Percentiles rank a stretch among this genome's conserved stretches.
These are phyloP conservation scores for Tryphoninae sp. DNA, from an alignment of 2,888 invertebrate species.

Conservation along the genomic window DNA sequence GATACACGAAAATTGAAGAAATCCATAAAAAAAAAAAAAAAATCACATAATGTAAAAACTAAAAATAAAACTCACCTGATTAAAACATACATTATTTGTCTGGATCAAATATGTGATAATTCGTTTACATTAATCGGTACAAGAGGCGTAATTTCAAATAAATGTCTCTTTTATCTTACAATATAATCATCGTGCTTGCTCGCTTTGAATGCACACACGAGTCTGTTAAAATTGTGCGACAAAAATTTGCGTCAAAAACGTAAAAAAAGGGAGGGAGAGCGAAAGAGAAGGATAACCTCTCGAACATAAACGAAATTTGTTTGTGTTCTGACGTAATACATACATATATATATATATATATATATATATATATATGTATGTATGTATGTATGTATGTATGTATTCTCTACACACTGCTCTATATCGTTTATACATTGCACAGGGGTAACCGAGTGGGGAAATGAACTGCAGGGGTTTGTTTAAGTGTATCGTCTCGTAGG, in stretches of 20 bases:
- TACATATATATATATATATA: neutral
- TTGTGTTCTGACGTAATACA: neutral
- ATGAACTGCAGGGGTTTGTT: conserved; percentile 11
- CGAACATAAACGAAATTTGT: neutral
- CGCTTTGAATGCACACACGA: no score
- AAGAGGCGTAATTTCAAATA: no score
- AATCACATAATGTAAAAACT: neutral
- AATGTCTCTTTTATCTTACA: no score
- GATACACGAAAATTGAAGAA: neutral
- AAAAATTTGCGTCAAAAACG: no score
- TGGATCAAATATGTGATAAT: no score
- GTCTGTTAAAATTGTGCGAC: no score
- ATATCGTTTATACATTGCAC: conserved; percentile 38
- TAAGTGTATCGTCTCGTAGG: conserved; percentile 38
- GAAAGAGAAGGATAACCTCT: neutral
- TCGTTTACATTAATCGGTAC: no score
- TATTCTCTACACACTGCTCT: neutral
- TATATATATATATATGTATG: neutral
- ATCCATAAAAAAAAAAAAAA: neutral
- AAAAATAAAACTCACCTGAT: no score
- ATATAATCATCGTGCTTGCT: no score
- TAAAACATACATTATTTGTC: no score
- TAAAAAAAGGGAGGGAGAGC: neutral
- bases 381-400: no score
- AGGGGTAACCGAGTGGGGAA: neutral